These are phyloP conservation scores for Pararge aegeria DNA, from an alignment of 1,140 invertebrate species.

Conservation along the genomic window DNA sequence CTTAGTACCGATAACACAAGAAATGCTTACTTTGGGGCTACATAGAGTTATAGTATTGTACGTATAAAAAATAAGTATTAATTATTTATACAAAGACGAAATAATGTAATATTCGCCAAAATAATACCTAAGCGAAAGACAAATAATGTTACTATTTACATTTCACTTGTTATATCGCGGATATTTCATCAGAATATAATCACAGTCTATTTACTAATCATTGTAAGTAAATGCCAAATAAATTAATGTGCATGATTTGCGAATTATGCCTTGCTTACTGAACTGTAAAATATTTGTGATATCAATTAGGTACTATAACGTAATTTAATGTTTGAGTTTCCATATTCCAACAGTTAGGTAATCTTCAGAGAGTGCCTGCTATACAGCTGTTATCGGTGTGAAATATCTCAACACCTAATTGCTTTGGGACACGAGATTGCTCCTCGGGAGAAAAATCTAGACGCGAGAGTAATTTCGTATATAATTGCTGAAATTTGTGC, in stretches of 20 bases:
- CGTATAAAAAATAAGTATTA: too few species aligned
- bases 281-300: neutral
- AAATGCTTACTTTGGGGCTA: too few species aligned
- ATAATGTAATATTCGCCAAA: too few species aligned
- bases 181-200: neutral
- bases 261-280: neutral
- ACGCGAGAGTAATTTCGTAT: constrained; percentile 14
- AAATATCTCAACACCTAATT: constrained; percentile 9
- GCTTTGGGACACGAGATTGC: constrained; percentile 5
- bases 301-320: neutral
- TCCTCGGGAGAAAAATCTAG: constrained; percentile 11
- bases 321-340: neutral
- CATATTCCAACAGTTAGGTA: too few species aligned
- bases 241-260: neutral
- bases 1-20: too few species aligned
- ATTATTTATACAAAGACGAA: too few species aligned
- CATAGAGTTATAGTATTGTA: too few species aligned
- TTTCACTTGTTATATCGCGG: neutral
- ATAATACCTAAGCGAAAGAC: too few species aligned
- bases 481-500: constrained; percentile 1
- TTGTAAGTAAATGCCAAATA: neutral
- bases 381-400: neutral
- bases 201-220: too few species aligned
- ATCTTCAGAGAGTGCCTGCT: too few species aligned
- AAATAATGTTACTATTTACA: too few species aligned